These are phyloP conservation scores for Drosophila infuscata DNA, from an alignment of 2,888 invertebrate genomes.

Conservation along the genomic window DNA sequence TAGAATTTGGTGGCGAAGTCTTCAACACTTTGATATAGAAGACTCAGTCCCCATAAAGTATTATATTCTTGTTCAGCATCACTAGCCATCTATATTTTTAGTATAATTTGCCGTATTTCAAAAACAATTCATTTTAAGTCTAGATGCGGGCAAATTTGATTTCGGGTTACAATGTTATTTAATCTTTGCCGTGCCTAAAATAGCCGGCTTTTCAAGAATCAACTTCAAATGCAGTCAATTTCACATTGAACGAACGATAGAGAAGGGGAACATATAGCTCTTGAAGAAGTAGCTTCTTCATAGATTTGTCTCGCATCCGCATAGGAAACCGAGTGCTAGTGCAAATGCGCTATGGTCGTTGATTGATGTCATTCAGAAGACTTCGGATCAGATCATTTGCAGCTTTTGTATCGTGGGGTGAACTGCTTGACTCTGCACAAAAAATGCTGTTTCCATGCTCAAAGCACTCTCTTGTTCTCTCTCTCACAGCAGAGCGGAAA, in stretches of 20 bases:
- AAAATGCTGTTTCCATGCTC: conserved; percentile 29
- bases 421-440: conserved; percentile 33
- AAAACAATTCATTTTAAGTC: not conserved
- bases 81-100: not conserved
- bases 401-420: conserved; percentile 16
- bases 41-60: not conserved
- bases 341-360: conserved; percentile 20
- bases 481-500: conserved; percentile 27
- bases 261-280: not conserved
- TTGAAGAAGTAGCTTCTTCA: too few relatives aligned
- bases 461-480: conserved; percentile 45
- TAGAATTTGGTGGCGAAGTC: not conserved
- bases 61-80: not conserved
- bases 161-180: not conserved
- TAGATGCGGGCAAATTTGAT: not conserved
- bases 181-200: not conserved
- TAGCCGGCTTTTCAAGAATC: not conserved
- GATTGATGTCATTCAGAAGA: conserved; percentile 35
- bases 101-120: not conserved
- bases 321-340: not conserved
- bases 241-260: not conserved
- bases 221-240: too few relatives aligned
- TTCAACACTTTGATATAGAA: not conserved
- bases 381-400: conserved; percentile 38
- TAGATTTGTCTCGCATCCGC: not conserved